Percentiles rank a stretch among this genome's conserved stretches.
phyloP scores from a whole-genome alignment of 2,113 vertebrate species.

The Megaptera novaeangliae region DNA sequence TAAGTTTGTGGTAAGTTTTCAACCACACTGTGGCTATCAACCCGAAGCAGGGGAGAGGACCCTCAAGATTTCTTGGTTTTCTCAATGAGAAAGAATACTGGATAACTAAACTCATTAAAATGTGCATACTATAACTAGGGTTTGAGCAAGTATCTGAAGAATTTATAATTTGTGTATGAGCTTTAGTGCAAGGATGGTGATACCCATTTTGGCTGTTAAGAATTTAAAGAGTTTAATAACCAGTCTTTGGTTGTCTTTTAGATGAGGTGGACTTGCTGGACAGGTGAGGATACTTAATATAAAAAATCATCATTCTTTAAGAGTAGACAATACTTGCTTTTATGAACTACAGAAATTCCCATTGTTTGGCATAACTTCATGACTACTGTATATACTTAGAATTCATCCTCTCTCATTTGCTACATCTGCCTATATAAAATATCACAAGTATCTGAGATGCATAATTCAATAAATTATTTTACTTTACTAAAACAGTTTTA shows the following conservation, averaged over 20 bases:
- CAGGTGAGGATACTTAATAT: neutral
- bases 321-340: neutral
- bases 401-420: neutral
- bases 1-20: neutral
- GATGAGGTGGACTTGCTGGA: neutral
- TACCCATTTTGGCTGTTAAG: neutral
- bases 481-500: neutral
- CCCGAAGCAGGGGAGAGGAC: neutral
- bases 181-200: neutral
- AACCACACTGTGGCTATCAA: neutral
- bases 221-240: neutral
- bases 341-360: neutral
- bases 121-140: neutral
- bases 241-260: neutral
- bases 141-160: neutral
- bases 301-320: constrained; percentile 8
- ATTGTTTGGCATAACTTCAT: neutral
- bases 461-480: neutral
- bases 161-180: neutral
- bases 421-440: neutral
- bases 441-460: neutral
- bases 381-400: neutral
- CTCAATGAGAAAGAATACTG: neutral
- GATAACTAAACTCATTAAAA: neutral
- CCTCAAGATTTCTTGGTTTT: neutral